Base-by-base conservation (phyloP, 1,140 invertebrate species). In the Bombus fervidus region DNA sequence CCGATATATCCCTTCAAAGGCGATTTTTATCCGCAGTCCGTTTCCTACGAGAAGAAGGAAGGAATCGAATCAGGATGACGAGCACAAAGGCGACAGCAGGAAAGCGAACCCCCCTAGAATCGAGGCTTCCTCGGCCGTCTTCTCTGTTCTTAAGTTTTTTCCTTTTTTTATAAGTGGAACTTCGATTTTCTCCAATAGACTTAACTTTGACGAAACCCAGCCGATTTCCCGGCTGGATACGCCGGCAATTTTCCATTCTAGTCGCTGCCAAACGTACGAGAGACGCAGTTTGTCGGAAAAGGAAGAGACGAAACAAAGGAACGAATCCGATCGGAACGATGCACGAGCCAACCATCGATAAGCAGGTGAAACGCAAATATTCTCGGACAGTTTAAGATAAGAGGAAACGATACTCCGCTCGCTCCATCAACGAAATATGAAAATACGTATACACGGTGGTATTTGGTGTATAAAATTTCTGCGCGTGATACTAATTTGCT, bases 51-150 rank as follows among this genome's bases (percentile, higher is more conserved):
- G 81, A 47, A 90, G 89, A 81, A 87, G 79, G 79, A 39, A 87
- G 78, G 88, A 90, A 90, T 90, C 86, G 86, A 90, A 90, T 90
- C 89, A 90, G 76, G 80, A 90, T 90, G 89, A 90, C 89, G 89
- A 90, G 89, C 84, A 90, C 89, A 90, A 90, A 90, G 89, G 43
- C 86, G 80, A 87, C 89, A 78, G 89, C 72, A 83, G 68, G 86
- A 90, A 86, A 90, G 77, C 80, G 89, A 90, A 66, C 81, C 81
- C 75, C 75, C 47, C 34, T 53, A 69, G 72, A 83, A 62, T 71
- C 82, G 53, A 8, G 72, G 82, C 59, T 78, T 53, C 78, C 47
- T 22, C 68, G 31, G 13, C 2, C 75, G 18, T 62, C 31, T 69
- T 89, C 79, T 77, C 62, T 53, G 76, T 78, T 86, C 83, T 66